Base-by-base conservation (phyloP, 2,888 invertebrate species). In the Alitta virens region DNA sequence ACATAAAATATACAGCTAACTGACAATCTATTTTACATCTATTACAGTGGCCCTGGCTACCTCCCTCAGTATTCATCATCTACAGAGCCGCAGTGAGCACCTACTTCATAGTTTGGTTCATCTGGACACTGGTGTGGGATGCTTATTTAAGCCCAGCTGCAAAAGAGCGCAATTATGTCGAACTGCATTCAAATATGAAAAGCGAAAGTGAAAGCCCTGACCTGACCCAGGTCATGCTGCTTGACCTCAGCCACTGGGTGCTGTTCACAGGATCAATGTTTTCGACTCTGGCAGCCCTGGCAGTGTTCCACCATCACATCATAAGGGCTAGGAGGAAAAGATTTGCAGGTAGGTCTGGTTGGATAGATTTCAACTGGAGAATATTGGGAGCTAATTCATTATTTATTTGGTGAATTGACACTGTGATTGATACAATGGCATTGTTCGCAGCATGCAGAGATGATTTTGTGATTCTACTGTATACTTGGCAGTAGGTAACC, bases 31-130 rank as follows among this genome's bases (percentile, higher is more conserved):
- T 33, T 7, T 33, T 33, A 7, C 33, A n/a, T n/a, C n/a, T n/a
- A n/a, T n/a, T 16, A 2, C 57, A 57, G 57, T 57, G 57, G 57
- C 26, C 57, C 3, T 26, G 49, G 33, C 46, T 42, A 16, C 43
- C 43, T 3, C 26, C 46, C 1, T 23, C 26, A 18, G n/a, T 23
- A 2, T 57, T 57, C 46, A 23, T 57, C 24, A 42, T 57, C 9
- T 57, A 57, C 49, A 38, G 57, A 26, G 43, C 46, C 5, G 42
- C 42, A 42, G 46, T 57, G 12, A 46, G 43, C n/a, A 21, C 18
- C 26, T 57, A 57, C 57, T 57, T 57, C 27, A n/a, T 43, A 27
- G n/a, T 57, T 25, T 57, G 57, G 57, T 23, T 57, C 7, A 26
- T 57, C 5, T 57, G 57, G 57, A 57, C 57, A 3, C 46, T 23